Conservation (phyloP, 2,113 vertebrate genomes). For the Microcebus lehilahytsara region DNA sequence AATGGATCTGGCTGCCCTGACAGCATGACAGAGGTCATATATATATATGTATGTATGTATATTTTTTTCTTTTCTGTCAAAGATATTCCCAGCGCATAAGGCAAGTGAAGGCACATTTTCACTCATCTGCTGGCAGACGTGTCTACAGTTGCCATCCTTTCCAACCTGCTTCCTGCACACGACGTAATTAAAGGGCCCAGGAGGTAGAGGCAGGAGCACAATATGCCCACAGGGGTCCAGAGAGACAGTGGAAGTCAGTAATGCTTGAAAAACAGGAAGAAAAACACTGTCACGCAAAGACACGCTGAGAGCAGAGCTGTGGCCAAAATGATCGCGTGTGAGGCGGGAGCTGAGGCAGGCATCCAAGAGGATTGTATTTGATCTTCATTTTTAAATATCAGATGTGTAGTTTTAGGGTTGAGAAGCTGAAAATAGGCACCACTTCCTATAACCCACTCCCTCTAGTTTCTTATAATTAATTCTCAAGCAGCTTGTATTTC, state of each 20-base stretch:
- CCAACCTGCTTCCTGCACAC: conserved; percentile 13
- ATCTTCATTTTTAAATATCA: conserved; percentile 57
- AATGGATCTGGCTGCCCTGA: conserved; percentile 75
- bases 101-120: conserved; percentile 78
- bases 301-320: conserved; percentile 4
- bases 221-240: conserved; percentile 41
- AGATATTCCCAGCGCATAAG: conserved; percentile 57
- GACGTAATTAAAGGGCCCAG: conserved; percentile 59
- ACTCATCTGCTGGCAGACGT: conserved; percentile 50
- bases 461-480: conserved; percentile 58
- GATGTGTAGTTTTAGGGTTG: conserved; percentile 44
- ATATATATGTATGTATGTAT: conserved; percentile 48
- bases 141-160: conserved; percentile 50
- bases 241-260: conserved; percentile 36
- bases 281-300: conserved; percentile 51
- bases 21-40: conserved; percentile 76
- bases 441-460: conserved; percentile 13
- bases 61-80: conserved; percentile 69
- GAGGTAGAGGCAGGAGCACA: conserved; percentile 46
- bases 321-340: background rate
- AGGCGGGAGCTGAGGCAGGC: conserved; percentile 31
- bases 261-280: conserved; percentile 50
- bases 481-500: conserved; percentile 63
- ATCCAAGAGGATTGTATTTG: conserved; percentile 39
- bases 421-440: conserved; percentile 49